phyloP scores from a whole-genome alignment of 2,797 vertebrate genomes.

The Helarctos malayanus region DNA sequence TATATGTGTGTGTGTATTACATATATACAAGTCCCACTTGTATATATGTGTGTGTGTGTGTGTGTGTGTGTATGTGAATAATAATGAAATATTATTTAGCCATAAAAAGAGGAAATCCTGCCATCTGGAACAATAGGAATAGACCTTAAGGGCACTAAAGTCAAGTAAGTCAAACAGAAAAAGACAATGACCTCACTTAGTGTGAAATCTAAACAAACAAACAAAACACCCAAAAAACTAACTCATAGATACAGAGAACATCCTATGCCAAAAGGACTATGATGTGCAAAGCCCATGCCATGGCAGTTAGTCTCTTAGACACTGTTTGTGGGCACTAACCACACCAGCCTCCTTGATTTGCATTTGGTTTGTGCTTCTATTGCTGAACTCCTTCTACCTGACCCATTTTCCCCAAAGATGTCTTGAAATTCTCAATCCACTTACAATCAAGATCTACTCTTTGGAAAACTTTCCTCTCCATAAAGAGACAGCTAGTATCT shows the following conservation, averaged over 20 bases:
- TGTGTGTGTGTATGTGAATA: not conserved
- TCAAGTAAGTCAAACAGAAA: not conserved
- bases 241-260: not conserved
- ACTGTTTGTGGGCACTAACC: not conserved
- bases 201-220: not conserved
- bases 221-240: not conserved
- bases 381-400: not conserved
- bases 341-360: not conserved
- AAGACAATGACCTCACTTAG: not conserved
- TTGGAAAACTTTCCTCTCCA: not conserved
- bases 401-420: not conserved
- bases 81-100: not conserved
- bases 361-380: not conserved
- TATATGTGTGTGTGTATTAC: too few relatives aligned
- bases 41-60: too few relatives aligned
- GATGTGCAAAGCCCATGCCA: not conserved
- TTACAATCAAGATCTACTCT: not conserved
- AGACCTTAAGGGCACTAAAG: not conserved
- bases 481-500: not conserved
- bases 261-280: not conserved
- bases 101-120: not conserved
- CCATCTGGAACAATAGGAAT: not conserved
- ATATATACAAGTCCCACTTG: too few relatives aligned
- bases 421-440: not conserved
- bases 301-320: not conserved